phyloP scores from a whole-genome alignment of 2,888 invertebrate species.

The Xestia rhomboidea region DNA sequence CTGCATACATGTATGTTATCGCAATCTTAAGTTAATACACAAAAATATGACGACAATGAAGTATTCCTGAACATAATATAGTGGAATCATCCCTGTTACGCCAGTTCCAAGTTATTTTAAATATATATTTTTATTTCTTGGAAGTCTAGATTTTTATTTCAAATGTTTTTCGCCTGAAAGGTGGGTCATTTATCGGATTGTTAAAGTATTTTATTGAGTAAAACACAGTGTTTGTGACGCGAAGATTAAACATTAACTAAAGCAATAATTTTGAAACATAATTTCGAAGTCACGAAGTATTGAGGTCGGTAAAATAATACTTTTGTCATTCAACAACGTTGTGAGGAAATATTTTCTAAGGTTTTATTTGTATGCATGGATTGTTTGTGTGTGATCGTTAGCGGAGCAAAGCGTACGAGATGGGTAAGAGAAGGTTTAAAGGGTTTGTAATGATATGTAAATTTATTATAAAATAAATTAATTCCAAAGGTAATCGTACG shows the following conservation, averaged over 20 bases:
- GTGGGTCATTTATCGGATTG: conserved; percentile 58
- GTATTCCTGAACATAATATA: conserved; percentile 43
- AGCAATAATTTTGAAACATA: conserved; percentile 49
- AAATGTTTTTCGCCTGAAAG: conserved; percentile 41
- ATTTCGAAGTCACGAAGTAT: conserved; percentile 9
- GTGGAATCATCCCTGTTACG: conserved; percentile 46
- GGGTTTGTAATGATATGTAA: conserved; percentile 28
- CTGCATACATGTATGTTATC: conserved; percentile 42
- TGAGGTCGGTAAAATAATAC: conserved; percentile 36
- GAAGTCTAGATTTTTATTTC: conserved; percentile 60
- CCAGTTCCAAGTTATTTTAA: conserved; percentile 55
- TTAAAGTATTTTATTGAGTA: conserved; percentile 40
- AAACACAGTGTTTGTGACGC: conserved; percentile 30
- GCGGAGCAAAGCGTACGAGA: conserved; percentile 48
- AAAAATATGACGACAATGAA: conserved; percentile 45
- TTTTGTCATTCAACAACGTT: conserved; percentile 22
- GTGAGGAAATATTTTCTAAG: conserved; percentile 39
- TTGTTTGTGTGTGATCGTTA: conserved; percentile 34
- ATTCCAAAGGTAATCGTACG: conserved; percentile 51
- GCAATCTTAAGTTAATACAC: conserved; percentile 40
- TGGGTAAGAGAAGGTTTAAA: conserved; percentile 21
- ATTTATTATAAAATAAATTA: conserved; percentile 30
- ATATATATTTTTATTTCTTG: conserved; percentile 63
- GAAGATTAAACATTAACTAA: conserved; percentile 14
- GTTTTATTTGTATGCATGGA: conserved; percentile 54